A percentile compares a stretch with the other conserved stretches of the same genome.
Conservation (phyloP, 2,797 vertebrate species). For the Muscicapa striata region DNA sequence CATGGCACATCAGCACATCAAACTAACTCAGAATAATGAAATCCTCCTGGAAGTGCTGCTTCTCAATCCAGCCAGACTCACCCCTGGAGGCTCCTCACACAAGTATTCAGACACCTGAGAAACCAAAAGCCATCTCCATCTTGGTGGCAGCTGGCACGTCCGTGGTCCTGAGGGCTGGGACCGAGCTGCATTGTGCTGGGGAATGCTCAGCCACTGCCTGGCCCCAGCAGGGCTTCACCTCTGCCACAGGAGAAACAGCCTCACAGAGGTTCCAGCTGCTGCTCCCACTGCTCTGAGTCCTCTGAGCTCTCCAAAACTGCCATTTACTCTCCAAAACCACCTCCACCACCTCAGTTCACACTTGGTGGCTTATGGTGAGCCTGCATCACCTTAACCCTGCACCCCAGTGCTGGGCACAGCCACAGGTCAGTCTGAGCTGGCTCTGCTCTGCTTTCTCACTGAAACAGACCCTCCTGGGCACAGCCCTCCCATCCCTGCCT, state of each 20-base stretch:
- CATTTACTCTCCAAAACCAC: neutral
- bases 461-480: neutral
- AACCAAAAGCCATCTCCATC: neutral
- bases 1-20: neutral
- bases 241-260: neutral
- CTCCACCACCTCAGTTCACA: neutral
- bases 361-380: neutral
- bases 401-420: neutral
- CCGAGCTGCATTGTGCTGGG: neutral
- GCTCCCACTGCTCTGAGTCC: neutral
- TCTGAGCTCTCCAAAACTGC: neutral
- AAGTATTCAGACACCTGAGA: neutral
- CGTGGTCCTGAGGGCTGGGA: neutral
- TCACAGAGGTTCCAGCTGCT: neutral
- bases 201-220: neutral
- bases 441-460: fast-evolving
- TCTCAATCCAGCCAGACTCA: neutral
- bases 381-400: neutral
- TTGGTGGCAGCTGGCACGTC: neutral
- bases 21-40: neutral
- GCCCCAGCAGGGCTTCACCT: neutral
- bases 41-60: neutral
- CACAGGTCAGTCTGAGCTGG: neutral
- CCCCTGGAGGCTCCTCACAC: fast-evolving
- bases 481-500: neutral